Base-by-base conservation (phyloP, 2,888 invertebrate genomes). In the Anorthoa munda region DNA sequence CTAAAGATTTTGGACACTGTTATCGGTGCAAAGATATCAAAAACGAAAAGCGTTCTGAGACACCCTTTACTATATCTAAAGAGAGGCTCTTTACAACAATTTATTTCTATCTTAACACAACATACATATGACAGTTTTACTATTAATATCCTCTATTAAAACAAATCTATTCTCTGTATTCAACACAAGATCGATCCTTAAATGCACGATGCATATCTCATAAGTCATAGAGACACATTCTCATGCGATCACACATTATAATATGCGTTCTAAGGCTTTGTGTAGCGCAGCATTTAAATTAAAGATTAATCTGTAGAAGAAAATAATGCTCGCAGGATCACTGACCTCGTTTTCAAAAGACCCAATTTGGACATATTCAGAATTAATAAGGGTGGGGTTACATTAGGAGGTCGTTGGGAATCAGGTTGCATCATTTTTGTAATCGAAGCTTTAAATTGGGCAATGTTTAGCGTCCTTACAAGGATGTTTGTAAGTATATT, bases 291-390 rank as follows among this genome's bases (percentile, higher is more conserved):
- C 82, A 86, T 92, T 90, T 89, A 90, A 91, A 91, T 91, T 87
- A 88, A 87, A 92, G 90, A 93, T 91, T 92, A 93, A 92, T 92
- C 89, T 90, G 82, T 86, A 86, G 86, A 86, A 85, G 83, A 88
- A 79, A 79, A 85, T 83, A 86, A 83, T 68, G 71, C 77, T 73
- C 61, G 55, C 17, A 81, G 82, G 92, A 91, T 91, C 92, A 89
- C 77, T 89, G 93, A 92, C 92, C 93, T 83, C 70, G 45, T 81
- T 83, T 74, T 90, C 84, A 90, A 92, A 91, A 90, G 89, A 84
- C 85, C 91, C 90, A 92, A 92, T 91, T 92, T 90, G 88, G 87
- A 84, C 87, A 88, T 88, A 91, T 91, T 92, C 92, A 92, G 86
- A 79, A 77, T 77, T 73, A 73, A 65, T 81, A 65, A 88, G 81